Evolutionary conservation across 2,888 invertebrate species (phyloP).

Genomic region (Periphyllus acericola): DNA sequence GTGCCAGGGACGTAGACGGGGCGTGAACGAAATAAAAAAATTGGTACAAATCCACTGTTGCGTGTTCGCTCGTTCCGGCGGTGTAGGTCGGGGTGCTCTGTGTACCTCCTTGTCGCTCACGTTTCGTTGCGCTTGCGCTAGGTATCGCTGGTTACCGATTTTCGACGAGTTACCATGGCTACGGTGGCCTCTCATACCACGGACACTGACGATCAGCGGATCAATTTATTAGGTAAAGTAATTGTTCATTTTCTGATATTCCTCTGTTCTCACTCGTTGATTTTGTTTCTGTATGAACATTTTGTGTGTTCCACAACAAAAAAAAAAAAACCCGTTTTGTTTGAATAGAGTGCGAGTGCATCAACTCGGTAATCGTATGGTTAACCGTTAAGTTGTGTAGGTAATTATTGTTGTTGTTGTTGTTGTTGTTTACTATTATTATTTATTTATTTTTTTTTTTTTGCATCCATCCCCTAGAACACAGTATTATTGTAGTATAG

Average conservation of each 20-base stretch:
- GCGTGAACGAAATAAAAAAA: neutral
- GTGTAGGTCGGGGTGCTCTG: neutral
- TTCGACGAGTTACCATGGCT: slow-evolving; percentile 29
- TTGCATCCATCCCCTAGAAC: too few relatives aligned
- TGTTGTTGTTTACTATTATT: too few relatives aligned
- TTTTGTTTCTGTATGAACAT: neutral
- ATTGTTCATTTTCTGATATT: neutral
- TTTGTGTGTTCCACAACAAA: too few relatives aligned
- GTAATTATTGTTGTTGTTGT: too few relatives aligned
- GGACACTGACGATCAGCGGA: neutral
- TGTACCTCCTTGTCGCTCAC: neutral
- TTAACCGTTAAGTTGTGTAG: too few relatives aligned
- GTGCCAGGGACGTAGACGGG: too few relatives aligned
- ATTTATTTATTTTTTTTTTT: too few relatives aligned
- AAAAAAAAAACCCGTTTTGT: too few relatives aligned
- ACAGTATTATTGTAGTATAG: neutral
- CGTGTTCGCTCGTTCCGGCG: neutral
- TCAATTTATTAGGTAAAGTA: slow-evolving; percentile 25
- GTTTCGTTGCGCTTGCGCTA: neutral
- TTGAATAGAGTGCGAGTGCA: too few relatives aligned
- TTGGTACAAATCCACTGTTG: neutral
- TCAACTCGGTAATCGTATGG: too few relatives aligned
- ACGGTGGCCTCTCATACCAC: slow-evolving; percentile 22
- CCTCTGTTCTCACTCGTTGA: neutral
- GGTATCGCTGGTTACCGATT: neutral